A percentile compares a stretch with the other conserved stretches of the same genome.
Evolutionary conservation across 2,888 invertebrate species (phyloP).

Genomic region (Trichogramma dendrolimi): DNA sequence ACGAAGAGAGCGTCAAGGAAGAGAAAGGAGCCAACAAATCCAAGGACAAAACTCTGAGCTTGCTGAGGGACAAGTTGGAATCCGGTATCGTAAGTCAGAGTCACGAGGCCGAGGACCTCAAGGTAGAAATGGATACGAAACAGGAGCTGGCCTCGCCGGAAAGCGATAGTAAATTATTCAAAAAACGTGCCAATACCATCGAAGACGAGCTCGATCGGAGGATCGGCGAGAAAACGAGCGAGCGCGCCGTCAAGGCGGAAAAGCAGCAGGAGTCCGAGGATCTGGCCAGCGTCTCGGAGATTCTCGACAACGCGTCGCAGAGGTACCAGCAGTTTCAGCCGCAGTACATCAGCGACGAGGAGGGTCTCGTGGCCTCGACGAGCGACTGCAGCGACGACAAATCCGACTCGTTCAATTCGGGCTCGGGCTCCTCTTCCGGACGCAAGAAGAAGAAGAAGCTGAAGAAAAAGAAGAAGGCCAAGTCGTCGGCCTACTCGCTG

Average conservation of each 20-base stretch:
- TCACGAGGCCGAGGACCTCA: slow-evolving; percentile 4
- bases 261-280: slow-evolving; percentile 49
- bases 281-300: slow-evolving; percentile 72
- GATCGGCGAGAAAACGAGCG: not conserved
- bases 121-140: slow-evolving; percentile 34
- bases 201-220: slow-evolving; percentile 1
- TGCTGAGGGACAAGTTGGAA: slow-evolving; percentile 45
- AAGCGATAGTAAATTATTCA: not conserved
- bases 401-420: slow-evolving; percentile 63
- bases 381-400: slow-evolving; percentile 82
- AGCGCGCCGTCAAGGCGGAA: slow-evolving; percentile 14
- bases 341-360: slow-evolving; percentile 61
- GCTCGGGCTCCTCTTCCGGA: slow-evolving; percentile 51
- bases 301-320: slow-evolving; percentile 70
- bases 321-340: slow-evolving; percentile 51
- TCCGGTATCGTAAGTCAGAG: slow-evolving; percentile 30
- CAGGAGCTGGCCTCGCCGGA: slow-evolving; percentile 23
- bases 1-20: slow-evolving; percentile 54
- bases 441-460: slow-evolving; percentile 35
- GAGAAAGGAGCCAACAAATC: slow-evolving; percentile 32
- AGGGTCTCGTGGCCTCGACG: slow-evolving; percentile 76
- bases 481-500: slow-evolving; percentile 90
- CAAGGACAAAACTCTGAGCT: slow-evolving; percentile 37
- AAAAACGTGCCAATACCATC: not conserved
- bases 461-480: slow-evolving; percentile 58